Evolutionary conservation across 2,888 invertebrate genomes (phyloP), one percentile per base, ranked within the genome.

Genomic region (Acheta domesticus): DNA sequence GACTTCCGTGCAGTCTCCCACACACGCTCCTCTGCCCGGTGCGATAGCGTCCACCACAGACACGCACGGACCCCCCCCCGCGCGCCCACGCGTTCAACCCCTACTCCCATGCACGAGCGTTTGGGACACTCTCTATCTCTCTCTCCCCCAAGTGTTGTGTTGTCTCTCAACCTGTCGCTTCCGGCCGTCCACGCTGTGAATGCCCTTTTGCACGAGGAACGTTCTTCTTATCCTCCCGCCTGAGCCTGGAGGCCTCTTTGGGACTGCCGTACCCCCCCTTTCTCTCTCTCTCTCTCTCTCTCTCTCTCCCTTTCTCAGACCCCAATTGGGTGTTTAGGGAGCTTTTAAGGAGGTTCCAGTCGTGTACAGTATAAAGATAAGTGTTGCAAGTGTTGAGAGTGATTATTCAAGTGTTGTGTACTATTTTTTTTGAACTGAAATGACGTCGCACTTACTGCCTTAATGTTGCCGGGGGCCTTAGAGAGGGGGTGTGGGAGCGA

Each of bases 361-460:
- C 62, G 62, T 62, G 62, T 62, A 62, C n/a, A 62, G 14, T 36
- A 36, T 62, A n/a, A 62, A 62, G 62, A 62, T 19, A 62, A 62
- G n/a, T 36, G 36, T 62, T 62, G 62, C 11, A 62, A 19, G 62
- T 62, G n/a, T 36, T 36, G 36, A 62, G 2, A 14, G 62, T 62
- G 62, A 62, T 62, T 62, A 62, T 62, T 11, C n/a, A 62, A 62
- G n/a, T 62, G n/a, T n/a, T 62, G 14, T 62, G 62, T 62, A 62
- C 62, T 36, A 36, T 36, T 36, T 36, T 36, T 36, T 36, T 36
- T 36, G 36, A 36, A 8, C 36, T 36, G 36, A 36, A 62, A 62
- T 62, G 62, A 62, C 62, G 62, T 62, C 62, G n/a, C 62, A 62
- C 62, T 62, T 19, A 19, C 62, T 62, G 62, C 62, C 62, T 62